Evolutionary conservation across 2,113 vertebrate species (phyloP).

Genomic region (Barnardius zonarius): DNA sequence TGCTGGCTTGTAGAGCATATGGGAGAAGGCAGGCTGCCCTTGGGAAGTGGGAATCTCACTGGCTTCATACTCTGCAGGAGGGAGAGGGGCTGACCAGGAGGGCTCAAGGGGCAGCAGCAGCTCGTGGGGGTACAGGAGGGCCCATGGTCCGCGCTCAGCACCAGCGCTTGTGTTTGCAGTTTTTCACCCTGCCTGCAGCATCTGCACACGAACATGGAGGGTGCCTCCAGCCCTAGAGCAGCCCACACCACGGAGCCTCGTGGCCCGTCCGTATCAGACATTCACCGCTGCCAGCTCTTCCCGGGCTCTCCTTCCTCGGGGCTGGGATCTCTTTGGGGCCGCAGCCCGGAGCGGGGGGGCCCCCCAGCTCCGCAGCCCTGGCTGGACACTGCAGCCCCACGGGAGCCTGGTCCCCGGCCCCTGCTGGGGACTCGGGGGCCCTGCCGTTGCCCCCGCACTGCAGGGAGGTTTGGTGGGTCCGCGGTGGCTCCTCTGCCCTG

Average conservation of each 20-base stretch:
- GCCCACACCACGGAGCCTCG: neutral
- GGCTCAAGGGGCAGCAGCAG: neutral
- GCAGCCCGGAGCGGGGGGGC: neutral
- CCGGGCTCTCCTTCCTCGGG: neutral
- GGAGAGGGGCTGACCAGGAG: neutral
- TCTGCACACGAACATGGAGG: neutral
- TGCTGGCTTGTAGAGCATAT: neutral
- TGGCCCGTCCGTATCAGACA: neutral
- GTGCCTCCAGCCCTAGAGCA: neutral
- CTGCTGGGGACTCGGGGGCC: neutral
- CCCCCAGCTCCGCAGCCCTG: rapidly evolving
- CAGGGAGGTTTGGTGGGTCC: neutral
- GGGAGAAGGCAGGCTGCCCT: neutral
- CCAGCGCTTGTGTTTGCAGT: neutral
- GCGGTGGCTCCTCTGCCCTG: neutral
- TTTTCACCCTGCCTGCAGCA: neutral
- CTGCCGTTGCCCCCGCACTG: neutral
- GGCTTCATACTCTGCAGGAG: neutral
- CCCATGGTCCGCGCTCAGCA: neutral
- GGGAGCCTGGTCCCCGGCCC: neutral
- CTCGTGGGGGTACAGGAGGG: neutral
- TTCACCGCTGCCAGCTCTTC: neutral
- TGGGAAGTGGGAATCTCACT: neutral
- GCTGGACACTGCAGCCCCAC: neutral
- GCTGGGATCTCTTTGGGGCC: no score